These are phyloP conservation scores for Odontamblyopus rebecca DNA, from an alignment of 2,797 vertebrate genomes.

Conservation along the genomic window DNA sequence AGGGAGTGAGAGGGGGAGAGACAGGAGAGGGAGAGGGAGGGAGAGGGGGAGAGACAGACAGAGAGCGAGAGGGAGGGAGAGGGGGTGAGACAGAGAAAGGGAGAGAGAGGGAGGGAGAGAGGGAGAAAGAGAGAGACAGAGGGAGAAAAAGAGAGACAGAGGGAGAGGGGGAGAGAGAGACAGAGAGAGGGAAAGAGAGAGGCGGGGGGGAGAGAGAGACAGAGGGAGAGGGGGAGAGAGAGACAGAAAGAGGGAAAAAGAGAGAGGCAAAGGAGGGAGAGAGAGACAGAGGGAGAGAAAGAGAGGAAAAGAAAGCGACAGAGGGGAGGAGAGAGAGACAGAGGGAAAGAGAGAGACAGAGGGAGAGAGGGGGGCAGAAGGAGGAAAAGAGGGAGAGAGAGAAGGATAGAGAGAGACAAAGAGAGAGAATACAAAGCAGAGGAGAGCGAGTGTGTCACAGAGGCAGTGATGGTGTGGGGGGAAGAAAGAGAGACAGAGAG, in stretches of 20 bases:
- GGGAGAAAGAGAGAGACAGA: background rate
- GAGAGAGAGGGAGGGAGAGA: no score
- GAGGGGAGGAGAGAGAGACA: background rate
- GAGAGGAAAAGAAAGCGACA: background rate
- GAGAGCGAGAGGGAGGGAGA: background rate
- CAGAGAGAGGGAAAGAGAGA: background rate
- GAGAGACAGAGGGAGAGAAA: background rate
- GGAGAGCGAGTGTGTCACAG: slow-evolving; percentile 25
- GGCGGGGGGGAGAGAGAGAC: no score
- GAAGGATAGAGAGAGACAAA: background rate
- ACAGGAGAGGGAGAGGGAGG: no score
- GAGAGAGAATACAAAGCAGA: no score
- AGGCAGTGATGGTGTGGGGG: background rate
- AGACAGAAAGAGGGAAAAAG: no score
- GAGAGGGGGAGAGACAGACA: background rate
- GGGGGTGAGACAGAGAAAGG: background rate
- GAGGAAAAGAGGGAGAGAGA: background rate
- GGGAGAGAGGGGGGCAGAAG: no score
- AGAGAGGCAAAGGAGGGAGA: slow-evolving; percentile 42
- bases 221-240: background rate
- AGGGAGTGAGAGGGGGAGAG: no score
- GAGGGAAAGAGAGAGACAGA: background rate
- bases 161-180: background rate
- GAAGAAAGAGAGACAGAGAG: slow-evolving; percentile 29
- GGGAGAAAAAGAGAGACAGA: background rate